phyloP scores from a whole-genome alignment of 1,140 invertebrate species.

The Caenorhabditis latens region DNA sequence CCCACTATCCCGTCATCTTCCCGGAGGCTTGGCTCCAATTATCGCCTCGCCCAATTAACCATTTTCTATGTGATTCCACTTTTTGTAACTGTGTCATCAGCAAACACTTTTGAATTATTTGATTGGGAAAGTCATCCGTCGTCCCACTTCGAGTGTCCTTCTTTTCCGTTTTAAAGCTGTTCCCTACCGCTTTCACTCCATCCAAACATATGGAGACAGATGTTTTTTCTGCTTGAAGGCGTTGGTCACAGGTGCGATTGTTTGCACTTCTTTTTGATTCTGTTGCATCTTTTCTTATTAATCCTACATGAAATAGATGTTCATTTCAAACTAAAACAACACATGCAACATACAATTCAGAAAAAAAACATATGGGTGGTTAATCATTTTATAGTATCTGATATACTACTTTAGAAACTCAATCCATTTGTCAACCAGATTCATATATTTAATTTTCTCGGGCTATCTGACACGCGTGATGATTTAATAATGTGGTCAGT shows the following conservation, averaged over 20 bases:
- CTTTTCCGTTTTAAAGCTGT: no score
- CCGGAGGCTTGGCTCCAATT: conserved; percentile 10
- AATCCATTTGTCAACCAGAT: neutral
- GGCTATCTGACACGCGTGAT: conserved; percentile 10
- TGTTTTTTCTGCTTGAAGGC: neutral
- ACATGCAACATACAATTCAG: no score
- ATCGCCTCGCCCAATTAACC: conserved; percentile 48
- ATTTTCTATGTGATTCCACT: neutral
- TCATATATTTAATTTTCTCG: conserved; percentile 5
- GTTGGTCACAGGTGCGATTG: conserved; percentile 11
- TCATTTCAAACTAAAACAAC: no score
- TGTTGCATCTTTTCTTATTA: neutral
- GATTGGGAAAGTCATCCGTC: neutral
- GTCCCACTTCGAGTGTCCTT: no score
- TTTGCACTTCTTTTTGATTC: neutral
- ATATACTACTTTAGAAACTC: no score
- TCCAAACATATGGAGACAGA: conserved; percentile 34
- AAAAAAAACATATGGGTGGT: no score
- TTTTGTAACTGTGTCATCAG: conserved; percentile 3
- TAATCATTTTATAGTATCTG: no score
- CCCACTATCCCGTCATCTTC: neutral
- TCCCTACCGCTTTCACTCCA: neutral
- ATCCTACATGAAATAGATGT: no score
- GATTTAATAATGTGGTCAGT: conserved; percentile 48
- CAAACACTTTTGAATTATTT: neutral